phyloP scores from a whole-genome alignment of 1,140 invertebrate species.

The Bicyclus anynana region DNA sequence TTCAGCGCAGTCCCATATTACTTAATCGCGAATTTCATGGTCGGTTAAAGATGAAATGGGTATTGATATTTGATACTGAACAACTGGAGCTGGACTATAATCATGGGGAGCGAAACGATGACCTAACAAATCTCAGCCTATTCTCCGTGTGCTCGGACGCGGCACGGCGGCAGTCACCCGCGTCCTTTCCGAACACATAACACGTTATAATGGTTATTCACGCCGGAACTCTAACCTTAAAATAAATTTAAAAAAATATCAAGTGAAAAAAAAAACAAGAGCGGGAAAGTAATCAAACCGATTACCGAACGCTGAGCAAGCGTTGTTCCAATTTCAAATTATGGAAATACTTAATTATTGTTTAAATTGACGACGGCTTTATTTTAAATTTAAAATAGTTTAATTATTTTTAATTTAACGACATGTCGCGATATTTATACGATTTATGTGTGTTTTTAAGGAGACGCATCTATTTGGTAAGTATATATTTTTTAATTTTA shows the following conservation, averaged over 20 bases:
- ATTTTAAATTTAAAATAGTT: slow-evolving; percentile 15
- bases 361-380: slow-evolving; percentile 10
- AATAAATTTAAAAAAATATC: slow-evolving; percentile 14
- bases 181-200: slow-evolving; percentile 24
- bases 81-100: slow-evolving; percentile 21
- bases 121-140: slow-evolving; percentile 51
- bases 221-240: neutral
- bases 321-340: neutral
- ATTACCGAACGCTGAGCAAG: neutral
- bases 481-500: slow-evolving; percentile 15
- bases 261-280: slow-evolving; percentile 35
- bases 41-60: neutral
- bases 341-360: neutral
- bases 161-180: slow-evolving; percentile 34
- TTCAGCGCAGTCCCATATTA: neutral
- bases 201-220: slow-evolving; percentile 23
- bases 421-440: slow-evolving; percentile 37
- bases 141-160: slow-evolving; percentile 37
- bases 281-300: slow-evolving; percentile 30
- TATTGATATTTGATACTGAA: slow-evolving; percentile 15
- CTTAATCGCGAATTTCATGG: neutral
- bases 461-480: slow-evolving; percentile 55
- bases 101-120: slow-evolving; percentile 36
- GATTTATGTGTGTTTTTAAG: slow-evolving; percentile 44
- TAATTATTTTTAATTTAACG: slow-evolving; percentile 14